Evolutionary conservation across 2,113 vertebrate genomes (phyloP), one percentile per base, ranked within the genome.

Genomic region (Silurus asotus): DNA sequence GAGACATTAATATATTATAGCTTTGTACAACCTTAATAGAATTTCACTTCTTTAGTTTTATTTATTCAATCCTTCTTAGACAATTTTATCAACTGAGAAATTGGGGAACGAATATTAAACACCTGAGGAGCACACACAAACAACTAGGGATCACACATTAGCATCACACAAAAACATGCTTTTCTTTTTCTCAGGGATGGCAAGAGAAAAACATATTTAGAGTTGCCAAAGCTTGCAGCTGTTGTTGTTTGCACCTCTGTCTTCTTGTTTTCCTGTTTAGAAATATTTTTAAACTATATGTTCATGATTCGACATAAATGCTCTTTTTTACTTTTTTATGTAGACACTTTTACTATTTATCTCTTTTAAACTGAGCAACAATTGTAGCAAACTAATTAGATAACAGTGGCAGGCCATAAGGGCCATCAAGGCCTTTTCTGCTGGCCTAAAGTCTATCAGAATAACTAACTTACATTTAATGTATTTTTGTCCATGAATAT

Each of bases 71-170:
- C 23, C 13, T 13, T 76, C 53, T 76, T 23, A 25, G 13, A 56
- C 13, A 4, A 56, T 77, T 77, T 77, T 56, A 77, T 28, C n/a
- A 56, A 55, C 51, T 77, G 75, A 51, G 51, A 28, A 77, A 56
- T 17, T 56, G 23, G 4, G 51, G n/a, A 77, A 56, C 4, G 13
- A 75, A 75, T 75, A 48, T 19, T 45, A 48, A 45, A 48, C 48
- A 77, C 14, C 49, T 56, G 23, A 77, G 6, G 51, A 56, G 15
- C 75, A 56, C 75, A 77, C 51, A 56, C n/a, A 25, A 56, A 15
- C 75, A 77, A 25, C 75, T 15, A 55, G n/a, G 75, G 53, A 56
- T 77, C 75, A 56, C 75, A 77, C 53, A 77, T 56, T 55, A 28
- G 6, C 51, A 17, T 75, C 51, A n/a, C 49, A 76, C 45, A 70